These are phyloP conservation scores for Dendroctonus valens DNA, from an alignment of 1,140 invertebrate genomes.

Conservation along the genomic window DNA sequence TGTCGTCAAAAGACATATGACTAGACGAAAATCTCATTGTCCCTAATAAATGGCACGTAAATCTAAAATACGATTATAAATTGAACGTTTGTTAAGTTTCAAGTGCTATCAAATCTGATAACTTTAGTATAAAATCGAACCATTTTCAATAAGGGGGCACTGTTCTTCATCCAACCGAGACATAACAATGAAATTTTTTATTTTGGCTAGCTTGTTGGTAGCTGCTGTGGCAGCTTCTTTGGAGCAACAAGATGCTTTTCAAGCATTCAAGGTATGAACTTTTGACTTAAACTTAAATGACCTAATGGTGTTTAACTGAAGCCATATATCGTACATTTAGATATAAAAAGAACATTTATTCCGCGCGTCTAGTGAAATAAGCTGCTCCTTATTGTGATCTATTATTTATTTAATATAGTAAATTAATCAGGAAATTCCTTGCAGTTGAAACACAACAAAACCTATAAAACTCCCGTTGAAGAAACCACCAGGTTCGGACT, in stretches of 20 bases:
- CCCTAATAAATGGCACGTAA: too few relatives aligned
- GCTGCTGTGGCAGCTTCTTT: slow-evolving; percentile 8
- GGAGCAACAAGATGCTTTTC: not conserved
- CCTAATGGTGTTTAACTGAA: too few relatives aligned
- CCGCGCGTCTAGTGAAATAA: too few relatives aligned
- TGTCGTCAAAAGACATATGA: too few relatives aligned
- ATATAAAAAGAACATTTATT: too few relatives aligned
- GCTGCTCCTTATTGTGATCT: not conserved
- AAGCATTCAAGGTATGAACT: too few relatives aligned
- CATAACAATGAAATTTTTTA: slow-evolving; percentile 9
- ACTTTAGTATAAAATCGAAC: not conserved
- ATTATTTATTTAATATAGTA: not conserved
- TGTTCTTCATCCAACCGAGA: not conserved
- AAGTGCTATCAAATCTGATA: too few relatives aligned
- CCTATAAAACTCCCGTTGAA: slow-evolving; percentile 52
- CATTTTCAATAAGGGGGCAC: not conserved
- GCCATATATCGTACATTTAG: too few relatives aligned
- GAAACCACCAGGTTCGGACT: slow-evolving; percentile 81
- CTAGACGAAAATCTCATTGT: too few relatives aligned
- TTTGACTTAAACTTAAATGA: too few relatives aligned
- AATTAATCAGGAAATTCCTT: not conserved
- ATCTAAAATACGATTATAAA: too few relatives aligned
- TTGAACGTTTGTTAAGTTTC: too few relatives aligned
- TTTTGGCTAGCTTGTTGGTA: slow-evolving; percentile 14
- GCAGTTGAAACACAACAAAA: slow-evolving; percentile 13